Evolutionary conservation across 2,797 vertebrate species (phyloP).

Genomic region (Tenualosa ilisha): DNA sequence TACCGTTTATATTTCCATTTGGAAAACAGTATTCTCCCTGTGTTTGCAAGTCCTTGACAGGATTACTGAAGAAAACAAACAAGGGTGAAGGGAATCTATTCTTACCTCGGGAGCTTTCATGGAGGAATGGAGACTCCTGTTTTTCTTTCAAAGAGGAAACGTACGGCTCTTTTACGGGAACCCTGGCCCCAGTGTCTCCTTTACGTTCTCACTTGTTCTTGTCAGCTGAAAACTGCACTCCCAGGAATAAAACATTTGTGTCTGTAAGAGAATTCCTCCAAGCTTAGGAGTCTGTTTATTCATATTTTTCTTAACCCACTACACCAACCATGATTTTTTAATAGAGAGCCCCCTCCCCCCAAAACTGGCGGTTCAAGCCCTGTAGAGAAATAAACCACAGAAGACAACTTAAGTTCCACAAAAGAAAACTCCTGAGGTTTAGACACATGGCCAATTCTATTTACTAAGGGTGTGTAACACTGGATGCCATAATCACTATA

Average conservation of each 20-base stretch:
- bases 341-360: not conserved
- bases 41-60: slow-evolving; percentile 45
- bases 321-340: slow-evolving; percentile 15
- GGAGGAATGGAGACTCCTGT: slow-evolving; percentile 24
- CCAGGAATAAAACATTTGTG: slow-evolving; percentile 23
- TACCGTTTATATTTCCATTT: slow-evolving; percentile 42
- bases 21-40: slow-evolving; percentile 29
- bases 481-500: not conserved
- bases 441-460: slow-evolving; percentile 18
- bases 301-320: slow-evolving; percentile 11
- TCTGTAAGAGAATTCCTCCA: slow-evolving; percentile 14
- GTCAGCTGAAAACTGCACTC: slow-evolving; percentile 16
- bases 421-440: slow-evolving; percentile 19
- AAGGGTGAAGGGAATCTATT: slow-evolving; percentile 46
- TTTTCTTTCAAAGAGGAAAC: slow-evolving; percentile 22
- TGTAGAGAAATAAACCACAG: slow-evolving; percentile 20
- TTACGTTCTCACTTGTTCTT: not conserved
- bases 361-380: slow-evolving; percentile 1
- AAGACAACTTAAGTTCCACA: slow-evolving; percentile 25
- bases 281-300: slow-evolving; percentile 20
- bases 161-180: slow-evolving; percentile 17
- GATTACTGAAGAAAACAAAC: slow-evolving; percentile 55
- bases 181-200: not conserved
- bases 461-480: slow-evolving; percentile 3
- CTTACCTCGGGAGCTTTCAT: not conserved